These are phyloP conservation scores for Channa maculata DNA, from an alignment of 2,113 vertebrate species.

Conservation along the genomic window DNA sequence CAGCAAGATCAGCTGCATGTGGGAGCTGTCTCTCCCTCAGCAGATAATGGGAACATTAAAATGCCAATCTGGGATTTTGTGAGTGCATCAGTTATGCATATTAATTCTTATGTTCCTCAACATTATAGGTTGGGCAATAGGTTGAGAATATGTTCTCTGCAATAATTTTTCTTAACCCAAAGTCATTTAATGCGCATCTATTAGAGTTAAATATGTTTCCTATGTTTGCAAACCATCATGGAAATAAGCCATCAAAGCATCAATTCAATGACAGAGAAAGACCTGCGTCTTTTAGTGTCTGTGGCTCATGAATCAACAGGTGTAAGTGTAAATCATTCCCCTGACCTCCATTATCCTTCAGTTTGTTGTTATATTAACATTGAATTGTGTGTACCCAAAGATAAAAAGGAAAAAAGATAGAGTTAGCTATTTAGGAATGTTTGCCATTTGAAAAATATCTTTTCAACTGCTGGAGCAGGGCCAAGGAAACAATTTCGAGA, in stretches of 20 bases:
- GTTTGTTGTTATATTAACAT: constrained; percentile 21
- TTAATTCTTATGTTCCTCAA: constrained; percentile 54
- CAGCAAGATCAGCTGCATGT: constrained; percentile 53
- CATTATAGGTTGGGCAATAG: constrained; percentile 5
- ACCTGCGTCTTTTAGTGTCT: too few relatives aligned
- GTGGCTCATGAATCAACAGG: constrained; percentile 35
- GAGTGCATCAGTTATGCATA: constrained; percentile 60
- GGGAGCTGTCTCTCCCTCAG: constrained; percentile 53
- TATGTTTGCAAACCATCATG: constrained; percentile 11
- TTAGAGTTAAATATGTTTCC: not conserved
- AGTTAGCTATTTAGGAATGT: constrained; percentile 24
- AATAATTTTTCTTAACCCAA: constrained; percentile 7
- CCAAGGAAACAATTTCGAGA: constrained; percentile 54
- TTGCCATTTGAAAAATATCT: constrained; percentile 44
- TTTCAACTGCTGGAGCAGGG: constrained; percentile 14
- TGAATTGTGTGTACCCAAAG: not conserved
- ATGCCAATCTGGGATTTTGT: constrained; percentile 65
- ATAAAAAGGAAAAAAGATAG: constrained; percentile 21
- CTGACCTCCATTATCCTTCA: constrained; percentile 9
- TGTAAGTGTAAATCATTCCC: constrained; percentile 4
- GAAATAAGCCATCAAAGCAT: not conserved
- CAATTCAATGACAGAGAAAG: constrained; percentile 21
- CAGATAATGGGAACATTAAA: constrained; percentile 73
- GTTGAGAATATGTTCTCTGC: constrained; percentile 25
- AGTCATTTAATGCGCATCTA: not conserved